These are phyloP conservation scores for Odontocerum albicorne DNA, from an alignment of 2,888 invertebrate species.

Conservation along the genomic window DNA sequence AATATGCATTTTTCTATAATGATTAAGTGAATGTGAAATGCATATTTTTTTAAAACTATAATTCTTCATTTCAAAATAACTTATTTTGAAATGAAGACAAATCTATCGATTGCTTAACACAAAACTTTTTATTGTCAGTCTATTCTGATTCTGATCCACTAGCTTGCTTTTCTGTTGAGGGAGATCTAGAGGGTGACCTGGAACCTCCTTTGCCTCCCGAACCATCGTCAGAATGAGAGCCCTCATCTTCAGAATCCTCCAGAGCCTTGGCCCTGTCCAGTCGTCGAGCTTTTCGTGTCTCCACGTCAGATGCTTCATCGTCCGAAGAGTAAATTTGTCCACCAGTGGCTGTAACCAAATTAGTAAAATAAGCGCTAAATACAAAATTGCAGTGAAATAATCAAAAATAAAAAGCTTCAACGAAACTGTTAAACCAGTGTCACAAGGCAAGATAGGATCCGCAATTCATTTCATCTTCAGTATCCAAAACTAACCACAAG, in stretches of 20 bases:
- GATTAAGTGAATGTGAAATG: no score
- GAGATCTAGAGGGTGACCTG: slow-evolving; percentile 27
- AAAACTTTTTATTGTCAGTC: neutral
- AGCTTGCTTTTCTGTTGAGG: slow-evolving; percentile 11
- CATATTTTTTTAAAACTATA: no score
- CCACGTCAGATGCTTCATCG: slow-evolving; percentile 83
- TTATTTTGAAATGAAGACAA: no score
- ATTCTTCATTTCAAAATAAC: no score
- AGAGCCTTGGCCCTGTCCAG: slow-evolving; percentile 44
- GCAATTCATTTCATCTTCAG: no score
- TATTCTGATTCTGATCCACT: slow-evolving; percentile 30
- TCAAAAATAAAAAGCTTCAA: no score
- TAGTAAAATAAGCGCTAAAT: slow-evolving; percentile 12
- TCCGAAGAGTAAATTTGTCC: slow-evolving; percentile 87
- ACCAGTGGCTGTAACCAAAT: slow-evolving; percentile 46
- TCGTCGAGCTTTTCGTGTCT: slow-evolving; percentile 70
- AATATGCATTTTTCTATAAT: no score
- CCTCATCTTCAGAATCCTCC: slow-evolving; percentile 73
- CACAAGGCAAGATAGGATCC: no score
- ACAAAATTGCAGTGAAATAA: no score
- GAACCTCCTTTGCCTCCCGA: slow-evolving; percentile 40
- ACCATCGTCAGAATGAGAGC: slow-evolving; percentile 43
- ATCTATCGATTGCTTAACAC: no score
- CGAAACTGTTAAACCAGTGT: no score
- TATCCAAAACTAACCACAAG: no score